A percentile compares a stretch with the other conserved stretches of the same genome.
Evolutionary conservation across 35 echinoderm and acorn worm species (phyloP).

Genomic region (Nesometra sesokonis): DNA sequence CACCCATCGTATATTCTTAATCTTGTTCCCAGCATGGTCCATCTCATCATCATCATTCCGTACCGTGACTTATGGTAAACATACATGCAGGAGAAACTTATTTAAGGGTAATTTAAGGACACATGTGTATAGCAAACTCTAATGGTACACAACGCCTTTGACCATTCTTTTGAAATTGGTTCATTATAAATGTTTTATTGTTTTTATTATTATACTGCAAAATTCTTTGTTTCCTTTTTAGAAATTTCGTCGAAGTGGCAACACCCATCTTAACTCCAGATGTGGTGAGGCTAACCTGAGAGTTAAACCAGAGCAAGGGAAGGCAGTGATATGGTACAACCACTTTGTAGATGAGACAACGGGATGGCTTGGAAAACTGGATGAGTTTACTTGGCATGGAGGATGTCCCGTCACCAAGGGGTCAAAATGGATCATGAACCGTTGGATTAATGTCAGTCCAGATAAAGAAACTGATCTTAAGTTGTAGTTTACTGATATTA

Average conservation of each 20-base stretch:
- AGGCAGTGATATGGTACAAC: constrained; percentile 88
- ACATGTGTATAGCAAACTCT: too few relatives aligned
- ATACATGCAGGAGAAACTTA: too few relatives aligned
- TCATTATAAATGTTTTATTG: too few relatives aligned
- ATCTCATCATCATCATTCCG: too few relatives aligned
- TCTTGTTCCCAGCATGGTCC: too few relatives aligned
- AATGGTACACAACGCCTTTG: too few relatives aligned
- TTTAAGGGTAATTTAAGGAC: too few relatives aligned
- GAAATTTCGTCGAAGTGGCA: constrained; percentile 53
- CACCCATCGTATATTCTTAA: too few relatives aligned
- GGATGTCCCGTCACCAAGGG: constrained; percentile 83
- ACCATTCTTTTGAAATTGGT: too few relatives aligned
- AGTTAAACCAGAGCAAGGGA: constrained; percentile 52
- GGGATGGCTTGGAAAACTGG: constrained; percentile 76
- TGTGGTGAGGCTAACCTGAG: constrained; percentile 61
- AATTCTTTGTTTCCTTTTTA: background rate
- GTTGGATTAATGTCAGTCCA: constrained; percentile 71
- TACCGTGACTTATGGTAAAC: too few relatives aligned
- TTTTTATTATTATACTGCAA: too few relatives aligned
- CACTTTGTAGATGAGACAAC: constrained; percentile 68
- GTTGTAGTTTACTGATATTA: background rate
- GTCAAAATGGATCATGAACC: constrained; percentile 90
- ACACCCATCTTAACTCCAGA: constrained; percentile 57
- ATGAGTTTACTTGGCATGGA: constrained; percentile 84
- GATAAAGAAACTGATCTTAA: constrained; percentile 46